Evolutionary conservation across 2,113 vertebrate genomes (phyloP).

Genomic region (Campylorhamphus procurvoides): DNA sequence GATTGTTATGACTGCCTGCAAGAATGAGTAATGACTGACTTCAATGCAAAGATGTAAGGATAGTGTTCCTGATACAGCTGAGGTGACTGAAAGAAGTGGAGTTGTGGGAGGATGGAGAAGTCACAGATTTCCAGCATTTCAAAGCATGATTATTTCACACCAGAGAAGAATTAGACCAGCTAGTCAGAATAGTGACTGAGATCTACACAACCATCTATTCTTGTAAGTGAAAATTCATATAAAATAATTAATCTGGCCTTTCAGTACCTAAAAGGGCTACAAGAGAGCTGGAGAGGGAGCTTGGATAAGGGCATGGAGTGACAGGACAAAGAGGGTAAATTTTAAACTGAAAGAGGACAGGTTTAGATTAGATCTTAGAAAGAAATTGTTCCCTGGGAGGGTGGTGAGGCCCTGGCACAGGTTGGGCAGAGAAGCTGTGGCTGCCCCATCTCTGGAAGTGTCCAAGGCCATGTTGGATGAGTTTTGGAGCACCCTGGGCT

Average conservation of each 20-base stretch:
- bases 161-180: background rate
- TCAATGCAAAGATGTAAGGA: background rate
- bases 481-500: rapidly evolving
- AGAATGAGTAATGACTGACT: background rate
- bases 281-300: background rate
- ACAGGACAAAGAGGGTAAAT: background rate
- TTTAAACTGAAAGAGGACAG: background rate
- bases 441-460: background rate
- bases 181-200: background rate
- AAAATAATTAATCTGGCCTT: background rate
- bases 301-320: background rate
- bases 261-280: too few species aligned
- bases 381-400: background rate
- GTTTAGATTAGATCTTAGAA: background rate
- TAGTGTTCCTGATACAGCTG: background rate
- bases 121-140: background rate
- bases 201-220: background rate
- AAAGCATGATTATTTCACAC: background rate
- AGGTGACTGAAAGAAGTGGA: background rate
- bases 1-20: slow-evolving; percentile 43
- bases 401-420: rapidly evolving
- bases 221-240: background rate
- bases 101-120: background rate
- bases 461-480: rapidly evolving
- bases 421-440: background rate